phyloP scores from a whole-genome alignment of 2,113 vertebrate genomes.

The Oreotrochilus melanogaster region DNA sequence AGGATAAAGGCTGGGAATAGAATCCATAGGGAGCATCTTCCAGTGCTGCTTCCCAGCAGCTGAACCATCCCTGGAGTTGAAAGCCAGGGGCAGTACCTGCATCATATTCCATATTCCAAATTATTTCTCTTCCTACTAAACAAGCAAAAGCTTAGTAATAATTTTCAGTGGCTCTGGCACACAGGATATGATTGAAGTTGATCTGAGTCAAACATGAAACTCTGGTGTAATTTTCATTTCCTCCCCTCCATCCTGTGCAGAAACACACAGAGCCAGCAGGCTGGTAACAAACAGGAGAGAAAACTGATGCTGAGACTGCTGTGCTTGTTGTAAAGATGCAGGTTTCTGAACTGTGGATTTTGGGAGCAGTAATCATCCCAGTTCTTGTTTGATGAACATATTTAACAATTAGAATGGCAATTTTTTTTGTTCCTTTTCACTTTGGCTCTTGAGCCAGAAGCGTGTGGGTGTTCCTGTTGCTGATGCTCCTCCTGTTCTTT shows the following conservation, averaged over 20 bases:
- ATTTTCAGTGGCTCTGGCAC: neutral
- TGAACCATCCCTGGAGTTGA: neutral
- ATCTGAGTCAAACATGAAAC: neutral
- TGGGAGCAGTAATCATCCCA: neutral
- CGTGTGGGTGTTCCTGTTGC: fast-evolving
- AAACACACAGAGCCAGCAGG: neutral
- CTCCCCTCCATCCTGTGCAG: neutral
- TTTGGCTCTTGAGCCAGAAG: neutral
- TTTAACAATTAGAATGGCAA: neutral
- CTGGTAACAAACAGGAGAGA: neutral
- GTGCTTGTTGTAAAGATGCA: no score
- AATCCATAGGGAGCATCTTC: neutral
- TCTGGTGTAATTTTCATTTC: neutral
- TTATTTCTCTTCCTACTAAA: neutral
- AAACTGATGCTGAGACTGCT: neutral
- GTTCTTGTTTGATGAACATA: neutral
- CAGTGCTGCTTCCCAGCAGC: neutral
- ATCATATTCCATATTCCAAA: neutral
- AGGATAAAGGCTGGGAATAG: neutral
- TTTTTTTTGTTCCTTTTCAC: neutral
- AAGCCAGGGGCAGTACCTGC: neutral
- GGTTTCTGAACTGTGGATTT: neutral
- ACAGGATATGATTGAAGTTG: neutral
- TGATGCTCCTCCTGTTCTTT: fast-evolving
- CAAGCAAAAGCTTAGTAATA: neutral